A percentile compares a stretch with the other conserved stretches of the same genome.
phyloP scores from a whole-genome alignment of 2,797 vertebrate species.

The Oceanodroma leucorhoa region DNA sequence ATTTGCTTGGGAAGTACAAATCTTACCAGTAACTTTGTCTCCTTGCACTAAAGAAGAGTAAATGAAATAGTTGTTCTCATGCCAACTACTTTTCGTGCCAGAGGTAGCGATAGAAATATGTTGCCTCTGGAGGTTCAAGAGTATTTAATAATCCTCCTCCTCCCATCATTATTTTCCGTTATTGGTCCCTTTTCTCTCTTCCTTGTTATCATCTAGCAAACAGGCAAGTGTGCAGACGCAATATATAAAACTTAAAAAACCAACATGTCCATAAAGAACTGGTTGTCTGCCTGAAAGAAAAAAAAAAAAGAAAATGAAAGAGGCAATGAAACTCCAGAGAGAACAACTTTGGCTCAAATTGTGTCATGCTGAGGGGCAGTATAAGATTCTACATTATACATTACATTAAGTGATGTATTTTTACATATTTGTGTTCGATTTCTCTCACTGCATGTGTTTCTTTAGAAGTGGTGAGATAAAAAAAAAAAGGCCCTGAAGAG shows the following conservation, averaged over 20 bases:
- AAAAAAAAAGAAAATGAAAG: not conserved
- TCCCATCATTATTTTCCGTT: constrained; percentile 37
- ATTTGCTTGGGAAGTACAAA: constrained; percentile 62
- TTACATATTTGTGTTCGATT: not conserved
- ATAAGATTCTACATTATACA: not conserved
- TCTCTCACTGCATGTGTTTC: not conserved
- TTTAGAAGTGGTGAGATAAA: not conserved
- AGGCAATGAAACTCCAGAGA: not conserved
- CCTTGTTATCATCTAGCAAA: constrained; percentile 58
- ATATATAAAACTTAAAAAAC: not conserved
- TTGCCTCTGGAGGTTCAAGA: constrained; percentile 61
- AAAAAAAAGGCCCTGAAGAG: not conserved
- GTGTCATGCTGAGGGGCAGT: not conserved
- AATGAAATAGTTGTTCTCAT: constrained; percentile 69
- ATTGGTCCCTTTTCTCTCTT: constrained; percentile 65
- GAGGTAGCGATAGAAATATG: constrained; percentile 56
- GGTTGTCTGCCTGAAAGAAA: not conserved
- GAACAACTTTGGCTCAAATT: not conserved
- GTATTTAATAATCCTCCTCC: constrained; percentile 64
- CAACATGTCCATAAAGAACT: not conserved
- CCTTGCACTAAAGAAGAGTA: constrained; percentile 58
- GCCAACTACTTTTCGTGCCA: constrained; percentile 71
- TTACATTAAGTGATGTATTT: not conserved
- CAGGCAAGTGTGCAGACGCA: constrained; percentile 21
- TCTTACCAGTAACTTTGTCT: constrained; percentile 68